These are phyloP conservation scores for Agrochola macilenta DNA, from an alignment of 2,888 invertebrate species.

Conservation along the genomic window DNA sequence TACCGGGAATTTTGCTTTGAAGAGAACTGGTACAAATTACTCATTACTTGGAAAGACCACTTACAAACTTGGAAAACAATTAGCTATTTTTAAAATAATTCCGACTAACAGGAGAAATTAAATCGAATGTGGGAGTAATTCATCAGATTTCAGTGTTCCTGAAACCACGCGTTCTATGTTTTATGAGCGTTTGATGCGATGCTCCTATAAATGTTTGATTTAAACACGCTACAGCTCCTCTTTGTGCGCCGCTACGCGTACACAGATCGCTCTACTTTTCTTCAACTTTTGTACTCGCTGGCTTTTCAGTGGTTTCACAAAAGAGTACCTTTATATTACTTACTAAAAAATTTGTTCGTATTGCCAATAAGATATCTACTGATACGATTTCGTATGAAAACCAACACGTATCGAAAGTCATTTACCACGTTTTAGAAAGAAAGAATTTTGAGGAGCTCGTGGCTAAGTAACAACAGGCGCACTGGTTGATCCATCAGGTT, in stretches of 20 bases:
- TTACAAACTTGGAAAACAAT: not conserved
- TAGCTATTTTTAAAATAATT: not conserved
- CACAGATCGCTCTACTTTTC: conserved; percentile 29
- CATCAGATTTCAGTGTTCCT: conserved; percentile 12
- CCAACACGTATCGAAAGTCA: too few species aligned
- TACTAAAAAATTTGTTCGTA: not conserved
- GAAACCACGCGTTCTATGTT: conserved; percentile 35
- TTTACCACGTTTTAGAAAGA: too few species aligned
- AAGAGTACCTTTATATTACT: not conserved
- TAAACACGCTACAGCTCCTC: conserved; percentile 14
- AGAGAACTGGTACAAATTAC: not conserved
- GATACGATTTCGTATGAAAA: not conserved
- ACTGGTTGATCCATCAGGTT: too few species aligned
- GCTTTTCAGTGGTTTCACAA: conserved; percentile 15
- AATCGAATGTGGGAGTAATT: not conserved
- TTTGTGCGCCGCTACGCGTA: conserved; percentile 16
- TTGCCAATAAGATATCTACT: not conserved
- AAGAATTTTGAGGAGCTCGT: too few species aligned
- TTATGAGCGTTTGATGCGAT: conserved; percentile 36
- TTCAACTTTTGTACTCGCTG: conserved; percentile 17
- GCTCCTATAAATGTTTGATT: conserved; percentile 48
- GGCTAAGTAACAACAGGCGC: too few species aligned
- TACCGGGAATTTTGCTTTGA: not conserved
- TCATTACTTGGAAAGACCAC: not conserved
- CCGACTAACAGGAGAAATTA: not conserved